Base-by-base conservation (phyloP, 2,113 vertebrate genomes). In the Furnarius figulus region DNA sequence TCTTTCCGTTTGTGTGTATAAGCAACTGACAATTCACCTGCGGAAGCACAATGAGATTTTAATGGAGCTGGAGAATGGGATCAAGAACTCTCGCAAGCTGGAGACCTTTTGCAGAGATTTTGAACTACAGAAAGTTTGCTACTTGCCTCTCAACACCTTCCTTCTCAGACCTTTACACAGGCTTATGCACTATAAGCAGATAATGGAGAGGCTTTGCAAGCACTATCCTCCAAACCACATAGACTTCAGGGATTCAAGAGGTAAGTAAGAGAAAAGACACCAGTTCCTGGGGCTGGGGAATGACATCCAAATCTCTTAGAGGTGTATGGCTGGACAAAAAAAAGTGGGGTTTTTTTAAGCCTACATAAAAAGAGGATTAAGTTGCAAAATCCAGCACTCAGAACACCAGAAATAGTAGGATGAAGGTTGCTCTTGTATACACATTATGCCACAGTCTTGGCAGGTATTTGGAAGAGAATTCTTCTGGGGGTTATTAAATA, bases 61-160 rank as follows among this genome's bases (percentile, higher is more conserved):
- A 98, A 87, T 98, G 88, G 99, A 99, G 62, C 89, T 99, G 97
- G 99, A 99, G 96, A 98, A 98, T 3, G 97, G 98, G 6, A 98
- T 99, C 93, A 98, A 97, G 95, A 96, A 92, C 27, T 99, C 99
- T 7, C 98, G 98, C 75, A 98, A 97, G 96, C 93, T 99, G 96
- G 99, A 99, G 96, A 97, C 58, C 35, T 95, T 99, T 61, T 99
- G 99, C 98, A 97, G 99, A 77, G 99, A 99, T 95, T 99, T 99
- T 71, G 99, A 99, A 95, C 98, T 99, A 96, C 99, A 99, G 93
- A 99, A 99, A 93, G 99, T 99, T 92, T 99, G 99, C 94, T 99
- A 99, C 97, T 95, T 99, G 92, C 99, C 99, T 16, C 98, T 99
- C 93, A 99, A 99, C 63, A 98, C 99, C 87, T 99, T 99, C 97